Conservation (phyloP, 1,140 invertebrate species). For the Goniozus legneri region DNA sequence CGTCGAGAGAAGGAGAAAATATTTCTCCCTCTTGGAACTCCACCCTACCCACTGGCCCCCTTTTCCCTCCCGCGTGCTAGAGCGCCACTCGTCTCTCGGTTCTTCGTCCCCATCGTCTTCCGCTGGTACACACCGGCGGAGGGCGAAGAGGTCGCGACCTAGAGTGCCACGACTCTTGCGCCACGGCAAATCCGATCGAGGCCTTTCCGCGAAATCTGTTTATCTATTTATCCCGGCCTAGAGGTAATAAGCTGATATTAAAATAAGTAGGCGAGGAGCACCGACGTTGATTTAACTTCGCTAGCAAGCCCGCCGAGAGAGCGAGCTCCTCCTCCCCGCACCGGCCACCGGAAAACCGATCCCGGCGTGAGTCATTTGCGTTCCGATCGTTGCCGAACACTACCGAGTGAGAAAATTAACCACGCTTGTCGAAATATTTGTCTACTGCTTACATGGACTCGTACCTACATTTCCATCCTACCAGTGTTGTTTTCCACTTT, state of each 20-base stretch:
- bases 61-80: constrained; percentile 7
- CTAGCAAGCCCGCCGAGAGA: neutral
- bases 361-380: too few species aligned
- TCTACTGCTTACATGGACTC: too few species aligned
- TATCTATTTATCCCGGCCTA: constrained; percentile 47
- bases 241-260: constrained; percentile 48
- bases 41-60: constrained; percentile 8
- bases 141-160: constrained; percentile 29
- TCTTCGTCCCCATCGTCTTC: constrained; percentile 4
- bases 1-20: constrained; percentile 25
- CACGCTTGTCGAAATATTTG: too few species aligned
- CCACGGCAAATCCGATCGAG: constrained; percentile 47
- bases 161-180: constrained; percentile 33
- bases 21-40: constrained; percentile 14
- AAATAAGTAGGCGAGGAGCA: constrained; percentile 40
- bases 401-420: too few species aligned
- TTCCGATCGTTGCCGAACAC: too few species aligned
- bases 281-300: constrained; percentile 20
- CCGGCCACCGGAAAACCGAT: neutral
- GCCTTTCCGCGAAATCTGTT: constrained; percentile 44
- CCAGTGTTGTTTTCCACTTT: too few species aligned
- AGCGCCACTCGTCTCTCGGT: too few species aligned
- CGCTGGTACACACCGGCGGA: constrained; percentile 10
- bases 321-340: neutral
- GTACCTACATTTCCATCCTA: too few species aligned